Evolutionary conservation across 2,797 vertebrate species (phyloP).

Genomic region (Catharus ustulatus): DNA sequence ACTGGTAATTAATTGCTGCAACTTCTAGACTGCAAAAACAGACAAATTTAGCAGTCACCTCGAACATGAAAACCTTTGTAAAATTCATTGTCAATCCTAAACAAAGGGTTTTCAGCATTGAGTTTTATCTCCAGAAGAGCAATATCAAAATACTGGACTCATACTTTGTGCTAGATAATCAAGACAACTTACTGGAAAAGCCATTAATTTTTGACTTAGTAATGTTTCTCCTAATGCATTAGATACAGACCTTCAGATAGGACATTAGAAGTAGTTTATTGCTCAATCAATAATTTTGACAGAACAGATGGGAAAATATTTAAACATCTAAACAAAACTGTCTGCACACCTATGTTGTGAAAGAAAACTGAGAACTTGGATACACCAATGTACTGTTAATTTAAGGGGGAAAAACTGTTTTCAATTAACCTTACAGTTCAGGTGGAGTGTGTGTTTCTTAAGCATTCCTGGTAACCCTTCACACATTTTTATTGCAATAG

Average conservation of each 20-base stretch:
- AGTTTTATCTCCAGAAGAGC: neutral
- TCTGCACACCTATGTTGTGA: slow-evolving; percentile 79
- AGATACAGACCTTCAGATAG: neutral
- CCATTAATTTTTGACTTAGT: neutral
- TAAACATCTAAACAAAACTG: slow-evolving; percentile 80
- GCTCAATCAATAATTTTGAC: slow-evolving; percentile 74
- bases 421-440: slow-evolving; percentile 69
- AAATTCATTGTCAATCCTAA: neutral
- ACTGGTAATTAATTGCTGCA: neutral
- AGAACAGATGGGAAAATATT: slow-evolving; percentile 79
- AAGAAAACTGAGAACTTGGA: slow-evolving; percentile 79
- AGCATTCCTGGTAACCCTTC: slow-evolving; percentile 35
- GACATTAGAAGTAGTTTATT: slow-evolving; percentile 36
- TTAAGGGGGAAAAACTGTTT: slow-evolving; percentile 33
- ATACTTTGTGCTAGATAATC: neutral
- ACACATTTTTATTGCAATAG: slow-evolving; percentile 31
- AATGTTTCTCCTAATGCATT: neutral
- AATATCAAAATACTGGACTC: neutral
- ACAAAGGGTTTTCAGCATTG: neutral
- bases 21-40: neutral
- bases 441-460: slow-evolving; percentile 39
- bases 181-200: neutral
- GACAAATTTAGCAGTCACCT: neutral
- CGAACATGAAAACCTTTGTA: neutral
- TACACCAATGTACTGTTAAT: slow-evolving; percentile 68